These are phyloP conservation scores for Tachyglossus aculeatus DNA, from an alignment of 2,797 vertebrate species.

Conservation along the genomic window DNA sequence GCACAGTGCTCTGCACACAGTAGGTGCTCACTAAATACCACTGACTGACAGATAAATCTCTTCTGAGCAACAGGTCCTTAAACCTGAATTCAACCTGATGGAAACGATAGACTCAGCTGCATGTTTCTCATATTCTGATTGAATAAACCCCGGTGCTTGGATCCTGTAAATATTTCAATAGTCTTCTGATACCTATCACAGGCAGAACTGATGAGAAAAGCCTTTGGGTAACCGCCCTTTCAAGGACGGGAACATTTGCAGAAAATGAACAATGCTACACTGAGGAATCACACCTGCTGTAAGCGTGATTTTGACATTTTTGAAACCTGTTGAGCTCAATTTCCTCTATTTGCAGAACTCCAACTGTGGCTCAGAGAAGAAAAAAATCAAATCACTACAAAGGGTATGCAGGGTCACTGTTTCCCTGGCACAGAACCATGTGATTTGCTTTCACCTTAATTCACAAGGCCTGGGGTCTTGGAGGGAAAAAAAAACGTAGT, in stretches of 20 bases:
- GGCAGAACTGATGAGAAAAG: neutral
- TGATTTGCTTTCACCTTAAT: neutral
- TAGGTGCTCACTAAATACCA: no score
- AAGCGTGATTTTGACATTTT: neutral
- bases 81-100: no score
- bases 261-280: neutral
- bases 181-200: neutral
- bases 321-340: neutral
- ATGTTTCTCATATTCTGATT: no score
- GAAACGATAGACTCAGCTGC: no score
- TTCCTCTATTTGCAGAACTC: neutral
- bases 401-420: neutral
- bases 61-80: no score
- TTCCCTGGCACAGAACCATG: constrained; percentile 27
- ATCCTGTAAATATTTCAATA: no score
- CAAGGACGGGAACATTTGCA: neutral
- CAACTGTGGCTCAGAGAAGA: neutral
- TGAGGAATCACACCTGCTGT: neutral
- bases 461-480: no score
- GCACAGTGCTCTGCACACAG: no score
- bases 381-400: neutral
- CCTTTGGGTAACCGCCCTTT: neutral
- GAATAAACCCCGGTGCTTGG: no score
- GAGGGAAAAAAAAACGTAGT: no score
- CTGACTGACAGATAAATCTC: no score